Percentiles rank a stretch among this genome's conserved stretches.
Conservation (phyloP, 2,888 invertebrate species). For the Heteromyza rotundicornis region DNA sequence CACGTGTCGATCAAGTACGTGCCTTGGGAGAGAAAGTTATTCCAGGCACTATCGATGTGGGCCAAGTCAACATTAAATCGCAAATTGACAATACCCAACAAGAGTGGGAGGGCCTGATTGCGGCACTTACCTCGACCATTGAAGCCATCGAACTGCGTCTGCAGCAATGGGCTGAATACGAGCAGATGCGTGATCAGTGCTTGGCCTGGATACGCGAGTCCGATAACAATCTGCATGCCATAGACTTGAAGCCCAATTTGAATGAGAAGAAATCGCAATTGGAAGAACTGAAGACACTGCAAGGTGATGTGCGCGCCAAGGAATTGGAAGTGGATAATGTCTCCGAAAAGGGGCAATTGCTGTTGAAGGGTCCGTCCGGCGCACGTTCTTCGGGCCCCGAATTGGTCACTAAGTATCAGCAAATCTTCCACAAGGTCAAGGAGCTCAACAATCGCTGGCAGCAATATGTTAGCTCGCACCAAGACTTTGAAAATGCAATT, state of each 20-base stretch:
- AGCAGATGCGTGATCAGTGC: constrained; percentile 83
- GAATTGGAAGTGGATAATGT: constrained; percentile 92
- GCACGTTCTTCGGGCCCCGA: constrained; percentile 85
- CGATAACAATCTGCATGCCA: constrained; percentile 84
- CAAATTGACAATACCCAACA: constrained; percentile 88
- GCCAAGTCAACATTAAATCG: constrained; percentile 83
- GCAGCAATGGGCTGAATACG: constrained; percentile 91
- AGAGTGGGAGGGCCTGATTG: constrained; percentile 85
- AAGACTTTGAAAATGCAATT: constrained; percentile 83
- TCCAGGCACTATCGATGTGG: constrained; percentile 82
- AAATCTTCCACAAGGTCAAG: constrained; percentile 87
- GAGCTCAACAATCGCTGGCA: constrained; percentile 92
- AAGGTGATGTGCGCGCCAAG: constrained; percentile 88
- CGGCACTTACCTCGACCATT: constrained; percentile 78
- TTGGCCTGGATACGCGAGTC: constrained; percentile 86
- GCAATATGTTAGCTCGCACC: constrained; percentile 85
- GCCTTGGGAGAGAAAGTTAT: constrained; percentile 88
- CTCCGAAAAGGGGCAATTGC: constrained; percentile 86
- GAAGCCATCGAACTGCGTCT: constrained; percentile 82
- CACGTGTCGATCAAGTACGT: constrained; percentile 80
- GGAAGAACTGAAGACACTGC: constrained; percentile 77
- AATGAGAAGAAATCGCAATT: constrained; percentile 85
- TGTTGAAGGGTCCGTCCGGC: constrained; percentile 76
- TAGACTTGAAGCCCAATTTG: constrained; percentile 83
- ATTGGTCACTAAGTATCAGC: constrained; percentile 90